These are phyloP conservation scores for Tipula vernalis DNA, from an alignment of 2,888 invertebrate species.

Conservation along the genomic window DNA sequence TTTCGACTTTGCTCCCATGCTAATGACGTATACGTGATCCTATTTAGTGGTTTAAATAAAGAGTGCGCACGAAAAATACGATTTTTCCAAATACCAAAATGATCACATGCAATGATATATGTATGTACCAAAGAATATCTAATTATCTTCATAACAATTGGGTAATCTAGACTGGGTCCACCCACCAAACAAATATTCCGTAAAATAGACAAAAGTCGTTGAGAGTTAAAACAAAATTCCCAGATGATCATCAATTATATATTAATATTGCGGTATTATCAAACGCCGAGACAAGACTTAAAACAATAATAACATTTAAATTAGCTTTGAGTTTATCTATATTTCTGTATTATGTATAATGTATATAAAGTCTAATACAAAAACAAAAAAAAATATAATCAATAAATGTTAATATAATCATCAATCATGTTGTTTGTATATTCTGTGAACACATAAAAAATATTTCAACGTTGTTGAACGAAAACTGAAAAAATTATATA, in stretches of 20 bases:
- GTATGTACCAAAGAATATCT: neutral
- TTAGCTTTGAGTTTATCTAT: neutral
- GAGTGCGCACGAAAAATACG: neutral
- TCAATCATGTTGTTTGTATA: neutral
- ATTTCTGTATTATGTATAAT: neutral
- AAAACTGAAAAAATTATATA: neutral
- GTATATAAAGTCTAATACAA: neutral
- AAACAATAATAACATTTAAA: conserved; percentile 4
- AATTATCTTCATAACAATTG: neutral
- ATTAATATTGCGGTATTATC: neutral
- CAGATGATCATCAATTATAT: neutral
- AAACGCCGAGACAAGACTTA: neutral
- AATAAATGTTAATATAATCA: conserved; percentile 4
- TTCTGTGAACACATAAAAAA: neutral
- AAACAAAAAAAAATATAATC: neutral
- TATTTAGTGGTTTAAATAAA: neutral
- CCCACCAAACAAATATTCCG: neutral
- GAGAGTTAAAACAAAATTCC: neutral
- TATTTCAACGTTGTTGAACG: neutral
- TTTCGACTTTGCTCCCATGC: neutral
- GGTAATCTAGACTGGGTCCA: neutral
- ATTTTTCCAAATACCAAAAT: neutral
- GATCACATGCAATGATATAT: neutral
- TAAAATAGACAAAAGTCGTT: neutral
- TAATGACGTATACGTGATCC: neutral